Percentiles rank a stretch among this genome's conserved stretches.
Evolutionary conservation across 2,888 invertebrate genomes (phyloP).

Genomic region (Auanema sp.): DNA sequence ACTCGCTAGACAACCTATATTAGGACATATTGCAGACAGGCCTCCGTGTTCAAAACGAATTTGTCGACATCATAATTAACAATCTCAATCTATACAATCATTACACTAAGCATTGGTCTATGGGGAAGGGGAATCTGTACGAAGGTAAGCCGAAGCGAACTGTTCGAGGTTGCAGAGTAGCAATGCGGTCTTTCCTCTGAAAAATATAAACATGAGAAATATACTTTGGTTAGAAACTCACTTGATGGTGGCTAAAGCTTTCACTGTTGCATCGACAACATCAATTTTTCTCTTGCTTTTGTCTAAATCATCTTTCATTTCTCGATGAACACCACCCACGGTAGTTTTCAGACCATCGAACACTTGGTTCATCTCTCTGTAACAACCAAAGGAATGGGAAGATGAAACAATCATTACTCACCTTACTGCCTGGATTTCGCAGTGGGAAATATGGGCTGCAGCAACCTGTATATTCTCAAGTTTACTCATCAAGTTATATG

Average conservation of each 20-base stretch:
- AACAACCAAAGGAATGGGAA: conserved; percentile 17
- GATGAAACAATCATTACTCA: conserved; percentile 20
- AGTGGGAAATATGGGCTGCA: conserved; percentile 58
- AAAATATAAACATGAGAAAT: conserved; percentile 11
- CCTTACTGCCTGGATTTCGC: conserved; percentile 58
- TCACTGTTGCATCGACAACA: conserved; percentile 50
- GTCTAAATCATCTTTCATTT: conserved; percentile 57
- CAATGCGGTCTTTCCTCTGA: conserved; percentile 57
- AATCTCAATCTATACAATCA: conserved; percentile 10
- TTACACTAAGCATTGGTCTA: conserved; percentile 6
- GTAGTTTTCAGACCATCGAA: conserved; percentile 53
- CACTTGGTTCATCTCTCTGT: conserved; percentile 57
- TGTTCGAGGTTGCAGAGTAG: conserved; percentile 55
- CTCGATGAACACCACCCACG: conserved; percentile 58
- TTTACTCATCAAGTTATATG: neutral
- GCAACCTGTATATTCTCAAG: conserved; percentile 26
- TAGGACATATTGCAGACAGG: neutral
- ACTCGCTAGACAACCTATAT: conserved; percentile 2
- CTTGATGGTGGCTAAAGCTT: conserved; percentile 53
- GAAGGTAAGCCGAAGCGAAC: conserved; percentile 52
- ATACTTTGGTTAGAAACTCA: conserved; percentile 21
- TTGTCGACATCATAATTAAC: conserved; percentile 5
- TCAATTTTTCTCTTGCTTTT: conserved; percentile 41
- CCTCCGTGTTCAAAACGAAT: conserved; percentile 2
- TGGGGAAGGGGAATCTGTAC: conserved; percentile 46